Percentiles rank a stretch among this genome's conserved stretches.
These are phyloP conservation scores for Xiphias gladius DNA, from an alignment of 2,113 vertebrate genomes.

Conservation along the genomic window DNA sequence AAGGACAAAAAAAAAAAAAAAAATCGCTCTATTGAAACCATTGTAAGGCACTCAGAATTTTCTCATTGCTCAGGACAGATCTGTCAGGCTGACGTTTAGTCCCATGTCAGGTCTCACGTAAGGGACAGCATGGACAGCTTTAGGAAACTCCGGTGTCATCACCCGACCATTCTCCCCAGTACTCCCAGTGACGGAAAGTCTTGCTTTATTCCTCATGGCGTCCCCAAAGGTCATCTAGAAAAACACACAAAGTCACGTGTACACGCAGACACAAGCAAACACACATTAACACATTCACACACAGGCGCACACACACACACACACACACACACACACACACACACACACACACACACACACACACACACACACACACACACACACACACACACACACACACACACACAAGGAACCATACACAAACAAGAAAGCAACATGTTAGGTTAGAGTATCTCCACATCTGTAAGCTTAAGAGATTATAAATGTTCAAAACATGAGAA, in stretches of 20 bases:
- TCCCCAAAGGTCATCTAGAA: conserved; percentile 96
- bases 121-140: conserved; percentile 98
- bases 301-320: conserved; percentile 51
- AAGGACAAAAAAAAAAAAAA: conserved; percentile 41
- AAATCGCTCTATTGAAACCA: conserved; percentile 93
- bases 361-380: conserved; percentile 58
- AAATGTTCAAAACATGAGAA: conserved; percentile 75
- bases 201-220: conserved; percentile 96
- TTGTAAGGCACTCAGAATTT: conserved; percentile 99
- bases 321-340: conserved; percentile 58
- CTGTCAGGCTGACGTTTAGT: conserved; percentile 99
- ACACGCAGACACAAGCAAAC: conserved; percentile 66
- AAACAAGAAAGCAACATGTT: conserved; percentile 66
- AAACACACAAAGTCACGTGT: conserved; percentile 39
- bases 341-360: conserved; percentile 76
- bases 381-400: conserved; percentile 58
- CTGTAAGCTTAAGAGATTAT: conserved; percentile 63
- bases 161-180: conserved; percentile 98
- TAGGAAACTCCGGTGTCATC: conserved; percentile 99
- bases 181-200: conserved; percentile 98
- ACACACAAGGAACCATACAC: conserved; percentile 72
- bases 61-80: conserved; percentile 97
- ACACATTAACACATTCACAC: conserved; percentile 46
- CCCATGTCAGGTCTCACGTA: conserved; percentile 98
- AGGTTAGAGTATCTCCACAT: conserved; percentile 39